Percentiles rank a stretch among this genome's conserved stretches.
These are phyloP conservation scores for Folsomia candida DNA, from an alignment of 2,888 invertebrate genomes.

Conservation along the genomic window DNA sequence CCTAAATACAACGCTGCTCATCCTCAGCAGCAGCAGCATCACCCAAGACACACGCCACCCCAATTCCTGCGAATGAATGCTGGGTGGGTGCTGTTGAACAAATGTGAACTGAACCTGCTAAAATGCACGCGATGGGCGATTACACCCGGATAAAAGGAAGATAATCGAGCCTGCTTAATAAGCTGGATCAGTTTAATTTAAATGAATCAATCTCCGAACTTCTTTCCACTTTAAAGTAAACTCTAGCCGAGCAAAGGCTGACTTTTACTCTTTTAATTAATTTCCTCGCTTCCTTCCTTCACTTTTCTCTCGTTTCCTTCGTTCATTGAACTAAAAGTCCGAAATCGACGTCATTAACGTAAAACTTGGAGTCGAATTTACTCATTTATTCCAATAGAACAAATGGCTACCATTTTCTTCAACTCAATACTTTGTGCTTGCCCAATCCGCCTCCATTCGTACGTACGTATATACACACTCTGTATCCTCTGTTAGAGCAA, in stretches of 20 bases:
- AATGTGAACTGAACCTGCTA: constrained; percentile 20
- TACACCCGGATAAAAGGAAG: constrained; percentile 34
- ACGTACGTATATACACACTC: no score
- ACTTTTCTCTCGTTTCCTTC: constrained; percentile 9
- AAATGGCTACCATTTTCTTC: background rate
- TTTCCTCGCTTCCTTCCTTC: constrained; percentile 1
- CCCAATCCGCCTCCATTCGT: background rate
- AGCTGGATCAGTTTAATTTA: constrained; percentile 35
- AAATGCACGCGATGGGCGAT: constrained; percentile 31
- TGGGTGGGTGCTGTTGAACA: background rate
- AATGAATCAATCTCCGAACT: constrained; percentile 29
- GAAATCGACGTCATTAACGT: constrained; percentile 24
- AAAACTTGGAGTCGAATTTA: constrained; percentile 11
- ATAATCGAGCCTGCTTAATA: constrained; percentile 43
- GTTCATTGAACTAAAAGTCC: constrained; percentile 13
- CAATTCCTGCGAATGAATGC: no score
- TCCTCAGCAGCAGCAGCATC: no score
- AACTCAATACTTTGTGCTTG: background rate
- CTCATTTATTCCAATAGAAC: background rate
- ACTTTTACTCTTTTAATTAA: constrained; percentile 12
- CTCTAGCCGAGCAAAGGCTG: background rate
- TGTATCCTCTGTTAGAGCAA: background rate
- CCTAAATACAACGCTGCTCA: no score
- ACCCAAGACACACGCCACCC: no score
- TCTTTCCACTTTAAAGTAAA: constrained; percentile 11